These are phyloP conservation scores for Ferdinandea cuprea DNA, from an alignment of 2,888 invertebrate genomes.

Conservation along the genomic window DNA sequence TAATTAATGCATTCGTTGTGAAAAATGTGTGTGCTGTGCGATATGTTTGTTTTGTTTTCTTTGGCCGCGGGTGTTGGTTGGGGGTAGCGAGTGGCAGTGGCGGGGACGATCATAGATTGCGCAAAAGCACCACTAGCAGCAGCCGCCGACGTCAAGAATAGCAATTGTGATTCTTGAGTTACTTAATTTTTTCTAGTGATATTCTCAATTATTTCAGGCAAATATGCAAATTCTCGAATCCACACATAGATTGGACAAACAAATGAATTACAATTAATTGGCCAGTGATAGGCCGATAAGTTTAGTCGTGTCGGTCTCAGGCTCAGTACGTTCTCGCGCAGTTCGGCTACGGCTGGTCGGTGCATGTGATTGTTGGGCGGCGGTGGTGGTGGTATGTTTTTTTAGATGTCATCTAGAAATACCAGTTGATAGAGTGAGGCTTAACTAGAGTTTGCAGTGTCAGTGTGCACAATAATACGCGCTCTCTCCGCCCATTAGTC, in stretches of 20 bases:
- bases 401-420: slow-evolving; percentile 13
- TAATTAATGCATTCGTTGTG: slow-evolving; percentile 65
- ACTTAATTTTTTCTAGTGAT: slow-evolving; percentile 39
- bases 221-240: slow-evolving; percentile 43
- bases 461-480: neutral
- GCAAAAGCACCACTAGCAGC: slow-evolving; percentile 47
- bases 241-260: slow-evolving; percentile 36
- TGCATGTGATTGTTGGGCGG: slow-evolving; percentile 47
- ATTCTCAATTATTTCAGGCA: slow-evolving; percentile 52
- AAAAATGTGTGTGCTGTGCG: slow-evolving; percentile 35
- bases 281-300: slow-evolving; percentile 26
- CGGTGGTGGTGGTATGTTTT: slow-evolving; percentile 7
- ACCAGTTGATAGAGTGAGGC: slow-evolving; percentile 14
- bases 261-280: slow-evolving; percentile 59
- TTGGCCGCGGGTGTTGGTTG: no score
- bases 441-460: slow-evolving; percentile 8
- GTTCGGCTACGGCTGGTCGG: slow-evolving; percentile 5
- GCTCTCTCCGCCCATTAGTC: slow-evolving; percentile 19
- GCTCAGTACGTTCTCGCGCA: slow-evolving; percentile 7
- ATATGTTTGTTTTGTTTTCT: slow-evolving; percentile 68
- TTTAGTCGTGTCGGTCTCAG: no score
- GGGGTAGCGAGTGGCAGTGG: slow-evolving; percentile 16
- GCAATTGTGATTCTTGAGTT: slow-evolving; percentile 49
- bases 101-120: slow-evolving; percentile 46
- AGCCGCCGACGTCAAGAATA: slow-evolving; percentile 28